These are phyloP conservation scores for Protophormia terraenovae DNA, from an alignment of 2,888 invertebrate genomes.

Conservation along the genomic window DNA sequence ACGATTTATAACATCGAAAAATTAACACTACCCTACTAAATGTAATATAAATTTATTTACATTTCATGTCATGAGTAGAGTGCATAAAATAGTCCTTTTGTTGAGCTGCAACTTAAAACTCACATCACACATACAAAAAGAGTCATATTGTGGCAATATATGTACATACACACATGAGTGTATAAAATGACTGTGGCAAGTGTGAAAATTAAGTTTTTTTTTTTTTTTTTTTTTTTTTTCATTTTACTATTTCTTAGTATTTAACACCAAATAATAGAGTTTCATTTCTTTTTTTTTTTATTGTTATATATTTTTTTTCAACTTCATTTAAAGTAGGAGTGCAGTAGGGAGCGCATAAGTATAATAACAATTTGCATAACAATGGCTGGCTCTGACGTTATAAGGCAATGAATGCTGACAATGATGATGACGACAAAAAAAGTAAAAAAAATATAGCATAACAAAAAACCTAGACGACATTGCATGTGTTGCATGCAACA, in stretches of 20 bases:
- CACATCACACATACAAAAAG: conserved; percentile 4
- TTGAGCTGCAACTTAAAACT: conserved; percentile 22
- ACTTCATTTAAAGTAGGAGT: conserved; percentile 12
- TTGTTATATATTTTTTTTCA: neutral
- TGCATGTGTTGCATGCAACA: conserved; percentile 55
- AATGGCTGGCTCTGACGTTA: conserved; percentile 49
- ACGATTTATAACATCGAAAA: neutral
- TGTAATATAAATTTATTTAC: neutral
- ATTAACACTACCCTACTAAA: neutral
- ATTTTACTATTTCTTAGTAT: conserved; percentile 47
- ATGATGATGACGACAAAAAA: conserved; percentile 13
- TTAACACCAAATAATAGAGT: conserved; percentile 44
- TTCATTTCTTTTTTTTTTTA: conserved; percentile 4
- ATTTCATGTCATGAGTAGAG: neutral
- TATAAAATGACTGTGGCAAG: conserved; percentile 28
- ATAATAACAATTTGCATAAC: conserved; percentile 67
- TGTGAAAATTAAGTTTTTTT: conserved; percentile 50
- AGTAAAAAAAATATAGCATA: neutral
- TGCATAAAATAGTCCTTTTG: conserved; percentile 33
- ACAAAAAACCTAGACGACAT: conserved; percentile 22
- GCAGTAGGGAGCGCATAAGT: conserved; percentile 54
- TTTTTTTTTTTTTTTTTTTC: no score
- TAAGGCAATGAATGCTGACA: conserved; percentile 22
- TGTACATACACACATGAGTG: no score
- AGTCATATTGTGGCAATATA: neutral